phyloP scores from a whole-genome alignment of 2,113 vertebrate genomes.

The Tachysurus vachellii region DNA sequence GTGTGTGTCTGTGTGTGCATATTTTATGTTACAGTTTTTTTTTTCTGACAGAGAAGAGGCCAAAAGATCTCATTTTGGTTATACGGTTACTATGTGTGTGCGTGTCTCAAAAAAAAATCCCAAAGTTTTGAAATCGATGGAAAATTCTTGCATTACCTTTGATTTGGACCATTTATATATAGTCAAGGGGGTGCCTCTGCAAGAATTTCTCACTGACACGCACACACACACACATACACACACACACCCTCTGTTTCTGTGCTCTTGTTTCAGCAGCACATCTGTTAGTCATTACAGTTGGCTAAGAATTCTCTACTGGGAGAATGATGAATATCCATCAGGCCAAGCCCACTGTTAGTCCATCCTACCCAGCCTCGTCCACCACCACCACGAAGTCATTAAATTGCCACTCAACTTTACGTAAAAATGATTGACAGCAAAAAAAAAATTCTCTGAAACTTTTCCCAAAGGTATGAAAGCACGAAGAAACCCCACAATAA shows the following conservation, averaged over 20 bases:
- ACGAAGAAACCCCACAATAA: neutral
- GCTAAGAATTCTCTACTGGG: conserved; percentile 37
- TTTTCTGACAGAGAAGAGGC: no score
- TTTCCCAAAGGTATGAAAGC: neutral
- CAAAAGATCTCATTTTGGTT: neutral
- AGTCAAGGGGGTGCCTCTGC: conserved; percentile 13
- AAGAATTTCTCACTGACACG: conserved; percentile 3
- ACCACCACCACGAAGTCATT: neutral
- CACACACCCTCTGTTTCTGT: conserved; percentile 24
- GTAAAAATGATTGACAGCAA: neutral
- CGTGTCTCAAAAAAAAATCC: neutral
- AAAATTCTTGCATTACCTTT: conserved; percentile 11
- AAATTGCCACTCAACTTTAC: neutral
- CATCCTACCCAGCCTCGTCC: neutral
- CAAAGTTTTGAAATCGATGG: neutral
- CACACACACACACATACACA: conserved; percentile 15
- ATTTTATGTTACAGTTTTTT: neutral
- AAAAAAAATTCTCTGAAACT: neutral
- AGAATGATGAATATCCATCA: conserved; percentile 36
- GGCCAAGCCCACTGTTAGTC: conserved; percentile 10
- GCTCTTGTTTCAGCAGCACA: conserved; percentile 50
- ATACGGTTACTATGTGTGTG: neutral
- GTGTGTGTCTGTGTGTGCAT: neutral
- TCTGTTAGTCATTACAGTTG: conserved; percentile 64
- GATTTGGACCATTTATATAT: neutral